Conservation (phyloP, 2,113 vertebrate species). For the Cyprinodon brontotheroides region DNA sequence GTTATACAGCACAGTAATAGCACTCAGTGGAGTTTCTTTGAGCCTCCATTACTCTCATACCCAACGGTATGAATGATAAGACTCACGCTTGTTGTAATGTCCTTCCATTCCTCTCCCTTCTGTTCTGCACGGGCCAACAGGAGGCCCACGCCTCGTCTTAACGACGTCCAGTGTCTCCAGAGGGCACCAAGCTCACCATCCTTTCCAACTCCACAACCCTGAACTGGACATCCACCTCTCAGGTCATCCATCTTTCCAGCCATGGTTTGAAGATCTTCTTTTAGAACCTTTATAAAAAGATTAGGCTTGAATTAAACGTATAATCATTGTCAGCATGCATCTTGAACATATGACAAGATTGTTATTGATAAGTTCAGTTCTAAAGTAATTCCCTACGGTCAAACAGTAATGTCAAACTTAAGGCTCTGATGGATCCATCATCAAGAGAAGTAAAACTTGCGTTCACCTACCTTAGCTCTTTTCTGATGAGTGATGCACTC, state of each 20-base stretch:
- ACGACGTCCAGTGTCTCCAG: constrained; percentile 83
- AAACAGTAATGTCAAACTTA: background rate
- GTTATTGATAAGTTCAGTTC: no score
- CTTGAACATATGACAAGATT: no score
- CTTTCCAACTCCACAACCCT: constrained; percentile 61
- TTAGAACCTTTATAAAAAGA: constrained; percentile 62
- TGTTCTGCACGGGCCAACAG: constrained; percentile 82
- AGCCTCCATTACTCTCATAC: background rate
- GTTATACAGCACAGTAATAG: background rate
- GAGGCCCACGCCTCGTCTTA: constrained; percentile 74
- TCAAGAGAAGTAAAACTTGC: background rate
- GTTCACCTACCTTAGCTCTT: constrained; percentile 78
- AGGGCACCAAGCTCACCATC: constrained; percentile 67
- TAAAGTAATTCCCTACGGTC: no score
- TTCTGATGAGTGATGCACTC: constrained; percentile 80
- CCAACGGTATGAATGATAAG: background rate
- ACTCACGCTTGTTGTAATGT: constrained; percentile 85
- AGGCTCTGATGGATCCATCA: background rate
- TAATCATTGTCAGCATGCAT: background rate
- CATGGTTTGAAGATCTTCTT: constrained; percentile 57
- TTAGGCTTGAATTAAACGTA: background rate
- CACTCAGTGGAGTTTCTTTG: background rate
- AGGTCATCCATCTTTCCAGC: constrained; percentile 58
- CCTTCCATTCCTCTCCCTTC: constrained; percentile 86
- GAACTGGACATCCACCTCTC: constrained; percentile 60